These are phyloP conservation scores for Penaeus japonicus DNA, from an alignment of 1,140 invertebrate genomes.

Conservation along the genomic window DNA sequence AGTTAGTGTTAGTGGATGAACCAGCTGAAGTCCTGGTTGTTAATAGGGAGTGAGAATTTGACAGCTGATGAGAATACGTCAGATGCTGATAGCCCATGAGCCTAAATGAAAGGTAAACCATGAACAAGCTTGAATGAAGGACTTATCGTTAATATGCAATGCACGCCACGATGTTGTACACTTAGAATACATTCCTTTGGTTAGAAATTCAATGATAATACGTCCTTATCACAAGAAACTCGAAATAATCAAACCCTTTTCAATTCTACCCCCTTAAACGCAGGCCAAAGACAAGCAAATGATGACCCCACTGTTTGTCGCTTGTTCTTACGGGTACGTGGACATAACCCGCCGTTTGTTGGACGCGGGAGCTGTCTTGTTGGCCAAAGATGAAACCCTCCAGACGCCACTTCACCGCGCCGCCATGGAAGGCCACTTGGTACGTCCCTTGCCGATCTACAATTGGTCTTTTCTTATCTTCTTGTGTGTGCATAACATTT, in stretches of 20 bases:
- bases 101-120: not conserved
- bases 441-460: conserved; percentile 55
- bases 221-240: not conserved
- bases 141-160: no score
- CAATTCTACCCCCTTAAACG: not conserved
- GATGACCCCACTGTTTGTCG: conserved; percentile 67
- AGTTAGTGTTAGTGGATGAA: no score
- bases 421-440: conserved; percentile 63
- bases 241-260: no score
- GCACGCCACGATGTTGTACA: not conserved
- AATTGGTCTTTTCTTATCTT: no score
- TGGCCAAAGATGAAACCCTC: conserved; percentile 64
- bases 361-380: conserved; percentile 62
- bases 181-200: not conserved
- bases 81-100: not conserved
- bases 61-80: not conserved
- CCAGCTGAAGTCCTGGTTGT: not conserved
- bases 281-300: conserved; percentile 66
- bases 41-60: not conserved
- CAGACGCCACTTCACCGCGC: conserved; percentile 66
- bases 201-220: no score
- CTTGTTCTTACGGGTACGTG: conserved; percentile 64
- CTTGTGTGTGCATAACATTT: no score
- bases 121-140: no score
- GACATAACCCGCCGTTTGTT: conserved; percentile 64